Evolutionary conservation across 1,140 invertebrate species (phyloP), one percentile per base, ranked within the genome.

Genomic region (Cydia amplana): DNA sequence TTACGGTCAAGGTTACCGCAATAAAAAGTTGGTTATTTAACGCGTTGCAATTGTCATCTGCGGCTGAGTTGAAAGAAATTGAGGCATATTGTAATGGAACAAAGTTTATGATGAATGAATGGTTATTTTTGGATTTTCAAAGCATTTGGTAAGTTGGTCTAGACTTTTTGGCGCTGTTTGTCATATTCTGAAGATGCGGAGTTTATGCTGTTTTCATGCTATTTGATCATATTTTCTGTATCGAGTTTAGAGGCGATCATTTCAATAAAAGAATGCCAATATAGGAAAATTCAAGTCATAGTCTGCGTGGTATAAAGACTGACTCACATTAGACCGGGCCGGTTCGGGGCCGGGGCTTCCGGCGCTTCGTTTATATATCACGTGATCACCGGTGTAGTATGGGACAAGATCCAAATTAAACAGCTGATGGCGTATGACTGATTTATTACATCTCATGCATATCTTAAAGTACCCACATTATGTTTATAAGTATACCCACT

Each of bases 111-210:
- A 60, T 20, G 10, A n/a, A 23, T 23, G 18, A 3, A 60, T 12
- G 18, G 9, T 60, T 60, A 60, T 60, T 7, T 60, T 60, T 20
- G 55, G 20, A 60, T 60, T 60, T 60, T 60, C 10, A 10, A 60
- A 60, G 55, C 55, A 60, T 60, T 23, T 60, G 55, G 55, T 60
- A 60, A 60, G 51, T 18, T 55, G n/a, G 55, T 60, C 55, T 60
- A 60, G 55, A 60, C 55, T 60, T 60, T 60, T 60, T 60, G 55
- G 20, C 55, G 55, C 55, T 60, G 20, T 60, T 60, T 60, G 55
- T 60, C 55, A 60, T 60, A 18, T 23, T 23, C 55, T 60, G 55
- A 60, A 60, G 55, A 60, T 60, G 43, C 40, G 40, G 40, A 43
- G 40, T 46, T 46, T 16, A 46, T 46, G 51, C 51, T 55, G 55